These are phyloP conservation scores for Andrena minutula DNA, from an alignment of 2,888 invertebrate genomes.

Conservation along the genomic window DNA sequence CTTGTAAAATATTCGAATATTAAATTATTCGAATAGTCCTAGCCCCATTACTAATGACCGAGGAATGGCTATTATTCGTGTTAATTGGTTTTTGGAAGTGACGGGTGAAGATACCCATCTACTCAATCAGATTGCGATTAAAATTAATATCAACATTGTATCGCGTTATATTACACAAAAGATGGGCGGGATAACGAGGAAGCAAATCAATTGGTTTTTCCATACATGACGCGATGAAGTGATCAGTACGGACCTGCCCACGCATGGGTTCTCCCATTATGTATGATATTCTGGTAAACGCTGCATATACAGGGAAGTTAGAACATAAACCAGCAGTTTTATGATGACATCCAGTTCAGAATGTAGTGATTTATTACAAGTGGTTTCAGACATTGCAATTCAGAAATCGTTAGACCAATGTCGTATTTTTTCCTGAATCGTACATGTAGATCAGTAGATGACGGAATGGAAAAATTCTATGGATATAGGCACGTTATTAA, in stretches of 20 bases:
- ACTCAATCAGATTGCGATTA: slow-evolving; percentile 4
- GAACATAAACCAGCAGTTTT: not conserved
- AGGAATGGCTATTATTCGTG: too few species aligned
- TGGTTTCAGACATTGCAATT: too few species aligned
- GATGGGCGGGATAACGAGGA: not conserved
- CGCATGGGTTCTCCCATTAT: not conserved
- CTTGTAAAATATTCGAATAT: too few species aligned
- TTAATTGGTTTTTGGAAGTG: slow-evolving; percentile 6
- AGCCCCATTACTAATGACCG: too few species aligned
- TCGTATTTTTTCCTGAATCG: too few species aligned
- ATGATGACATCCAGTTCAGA: too few species aligned
- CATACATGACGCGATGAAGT: slow-evolving; percentile 14
- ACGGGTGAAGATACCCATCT: slow-evolving; percentile 10
- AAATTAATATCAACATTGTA: slow-evolving; percentile 32
- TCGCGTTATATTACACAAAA: not conserved
- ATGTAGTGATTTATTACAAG: too few species aligned
- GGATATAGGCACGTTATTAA: too few species aligned
- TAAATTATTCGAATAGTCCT: too few species aligned
- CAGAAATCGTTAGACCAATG: too few species aligned
- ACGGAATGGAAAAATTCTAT: too few species aligned
- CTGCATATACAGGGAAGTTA: not conserved
- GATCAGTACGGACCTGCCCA: not conserved
- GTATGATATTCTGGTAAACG: not conserved
- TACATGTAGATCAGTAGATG: too few species aligned
- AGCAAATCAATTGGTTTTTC: slow-evolving; percentile 23